phyloP scores from a whole-genome alignment of 2,797 vertebrate genomes.

The Coranthus polyacanthus region DNA sequence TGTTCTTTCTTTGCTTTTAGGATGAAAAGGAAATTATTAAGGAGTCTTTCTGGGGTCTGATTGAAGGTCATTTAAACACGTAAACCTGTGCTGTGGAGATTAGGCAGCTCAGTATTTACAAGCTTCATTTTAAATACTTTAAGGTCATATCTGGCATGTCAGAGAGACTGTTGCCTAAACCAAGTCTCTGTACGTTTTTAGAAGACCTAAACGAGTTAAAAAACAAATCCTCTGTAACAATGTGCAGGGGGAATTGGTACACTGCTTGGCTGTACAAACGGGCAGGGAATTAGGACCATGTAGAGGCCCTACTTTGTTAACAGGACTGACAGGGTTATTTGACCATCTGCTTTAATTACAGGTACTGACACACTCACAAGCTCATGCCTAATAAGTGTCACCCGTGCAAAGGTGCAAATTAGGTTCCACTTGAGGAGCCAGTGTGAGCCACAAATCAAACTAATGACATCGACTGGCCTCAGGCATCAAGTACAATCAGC shows the following conservation, averaged over 20 bases:
- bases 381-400: constrained; percentile 75
- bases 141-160: constrained; percentile 60
- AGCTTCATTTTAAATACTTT: constrained; percentile 68
- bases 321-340: constrained; percentile 76
- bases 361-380: constrained; percentile 76
- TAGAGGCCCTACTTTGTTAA: constrained; percentile 71
- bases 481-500: constrained; percentile 58
- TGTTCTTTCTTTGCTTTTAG: constrained; percentile 25
- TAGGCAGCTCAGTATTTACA: constrained; percentile 48
- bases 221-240: constrained; percentile 68
- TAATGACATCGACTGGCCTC: constrained; percentile 63
- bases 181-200: constrained; percentile 60
- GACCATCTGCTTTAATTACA: constrained; percentile 86
- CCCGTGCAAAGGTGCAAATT: constrained; percentile 79
- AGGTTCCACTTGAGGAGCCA: constrained; percentile 73
- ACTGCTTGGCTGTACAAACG: constrained; percentile 59
- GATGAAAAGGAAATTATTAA: constrained; percentile 33
- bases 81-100: constrained; percentile 66
- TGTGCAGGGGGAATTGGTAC: constrained; percentile 57
- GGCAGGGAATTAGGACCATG: constrained; percentile 66
- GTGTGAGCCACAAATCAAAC: constrained; percentile 70
- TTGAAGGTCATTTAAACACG: constrained; percentile 63
- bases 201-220: constrained; percentile 59
- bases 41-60: constrained; percentile 46
- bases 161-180: constrained; percentile 47